Percentiles rank a stretch among this genome's conserved stretches.
Conservation (phyloP, 2,113 vertebrate species). For the Microtus pennsylvanicus region DNA sequence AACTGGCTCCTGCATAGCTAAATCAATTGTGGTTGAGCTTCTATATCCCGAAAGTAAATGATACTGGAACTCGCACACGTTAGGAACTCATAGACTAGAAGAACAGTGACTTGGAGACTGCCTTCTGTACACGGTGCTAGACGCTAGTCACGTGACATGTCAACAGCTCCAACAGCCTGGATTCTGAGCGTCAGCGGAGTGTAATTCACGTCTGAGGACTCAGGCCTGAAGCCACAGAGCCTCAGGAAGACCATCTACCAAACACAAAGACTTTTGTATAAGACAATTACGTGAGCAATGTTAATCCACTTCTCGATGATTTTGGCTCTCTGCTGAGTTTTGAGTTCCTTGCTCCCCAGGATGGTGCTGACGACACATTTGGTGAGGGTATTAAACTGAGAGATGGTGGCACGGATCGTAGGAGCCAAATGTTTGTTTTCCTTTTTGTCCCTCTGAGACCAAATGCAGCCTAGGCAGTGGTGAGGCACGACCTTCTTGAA, state of each 20-base stretch:
- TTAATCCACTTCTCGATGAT: slow-evolving; percentile 97
- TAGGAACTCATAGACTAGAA: neutral
- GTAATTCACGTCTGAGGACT: neutral
- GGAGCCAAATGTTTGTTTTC: slow-evolving; percentile 93
- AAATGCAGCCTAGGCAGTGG: slow-evolving; percentile 96
- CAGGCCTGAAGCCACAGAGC: neutral
- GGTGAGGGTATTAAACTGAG: slow-evolving; percentile 95
- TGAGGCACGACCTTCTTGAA: slow-evolving; percentile 97
- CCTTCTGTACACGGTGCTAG: neutral
- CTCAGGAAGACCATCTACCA: neutral
- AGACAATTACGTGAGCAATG: slow-evolving; percentile 91
- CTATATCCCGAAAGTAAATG: neutral
- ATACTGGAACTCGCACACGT: neutral
- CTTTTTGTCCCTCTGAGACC: slow-evolving; percentile 96
- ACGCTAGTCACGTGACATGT: neutral
- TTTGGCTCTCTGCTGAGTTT: slow-evolving; percentile 92
- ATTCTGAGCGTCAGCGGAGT: neutral
- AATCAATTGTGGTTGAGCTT: neutral
- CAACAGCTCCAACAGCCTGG: neutral
- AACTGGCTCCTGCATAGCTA: neutral
- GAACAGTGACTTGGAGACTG: neutral
- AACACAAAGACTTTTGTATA: neutral
- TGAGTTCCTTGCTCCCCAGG: slow-evolving; percentile 89
- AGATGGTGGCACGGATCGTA: slow-evolving; percentile 95
- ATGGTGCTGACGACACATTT: slow-evolving; percentile 95